phyloP scores from a whole-genome alignment of 2,888 invertebrate genomes.

The Latrodectus elegans region DNA sequence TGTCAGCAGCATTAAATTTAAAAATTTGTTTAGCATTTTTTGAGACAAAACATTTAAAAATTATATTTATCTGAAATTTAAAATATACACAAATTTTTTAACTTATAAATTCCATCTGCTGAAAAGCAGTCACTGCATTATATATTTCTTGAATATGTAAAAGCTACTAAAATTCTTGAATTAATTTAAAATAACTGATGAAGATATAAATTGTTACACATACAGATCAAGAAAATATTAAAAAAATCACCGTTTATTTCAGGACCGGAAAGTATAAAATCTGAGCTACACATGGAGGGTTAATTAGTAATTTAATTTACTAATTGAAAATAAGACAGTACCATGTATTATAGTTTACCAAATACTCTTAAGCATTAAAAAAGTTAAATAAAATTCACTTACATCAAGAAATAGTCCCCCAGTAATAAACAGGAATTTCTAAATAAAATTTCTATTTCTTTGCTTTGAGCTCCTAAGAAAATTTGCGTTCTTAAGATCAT shows the following conservation, averaged over 20 bases:
- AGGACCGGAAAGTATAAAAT: background rate
- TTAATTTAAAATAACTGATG: background rate
- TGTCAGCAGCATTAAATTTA: background rate
- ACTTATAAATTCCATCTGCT: background rate
- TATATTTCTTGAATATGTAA: background rate
- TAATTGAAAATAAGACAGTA: no score
- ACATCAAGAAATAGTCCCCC: slow-evolving; percentile 63
- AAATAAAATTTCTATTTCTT: slow-evolving; percentile 48
- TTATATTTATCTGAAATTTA: background rate
- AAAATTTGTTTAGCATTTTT: background rate
- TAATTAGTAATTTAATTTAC: background rate
- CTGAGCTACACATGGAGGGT: background rate
- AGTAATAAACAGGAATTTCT: slow-evolving; percentile 63
- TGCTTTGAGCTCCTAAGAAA: slow-evolving; percentile 32
- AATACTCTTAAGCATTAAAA: background rate
- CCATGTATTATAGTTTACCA: no score
- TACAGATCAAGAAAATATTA: background rate
- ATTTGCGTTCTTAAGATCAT: slow-evolving; percentile 77
- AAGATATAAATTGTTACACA: background rate
- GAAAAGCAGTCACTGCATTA: background rate
- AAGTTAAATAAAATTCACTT: slow-evolving; percentile 3
- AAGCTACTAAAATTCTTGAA: background rate
- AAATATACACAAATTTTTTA: background rate
- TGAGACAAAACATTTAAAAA: background rate
- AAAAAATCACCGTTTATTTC: background rate